Evolutionary conservation across 2,113 vertebrate species (phyloP).

Genomic region (Caranx melampygus): DNA sequence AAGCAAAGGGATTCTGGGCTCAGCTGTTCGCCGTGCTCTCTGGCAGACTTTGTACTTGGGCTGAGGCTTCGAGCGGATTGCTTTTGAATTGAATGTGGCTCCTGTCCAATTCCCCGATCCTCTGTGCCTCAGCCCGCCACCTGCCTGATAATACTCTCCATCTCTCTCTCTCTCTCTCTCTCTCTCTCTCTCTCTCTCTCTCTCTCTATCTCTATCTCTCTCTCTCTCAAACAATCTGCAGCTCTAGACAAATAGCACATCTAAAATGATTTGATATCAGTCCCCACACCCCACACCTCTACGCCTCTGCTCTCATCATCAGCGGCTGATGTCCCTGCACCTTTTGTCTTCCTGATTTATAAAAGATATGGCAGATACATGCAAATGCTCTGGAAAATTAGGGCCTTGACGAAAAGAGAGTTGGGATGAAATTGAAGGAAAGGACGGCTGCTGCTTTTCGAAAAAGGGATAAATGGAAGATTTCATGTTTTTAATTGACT

Average conservation of each 20-base stretch:
- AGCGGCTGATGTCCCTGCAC: background rate
- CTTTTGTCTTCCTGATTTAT: conserved; percentile 13
- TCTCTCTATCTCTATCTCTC: background rate
- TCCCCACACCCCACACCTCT: background rate
- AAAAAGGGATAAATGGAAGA: too few species aligned
- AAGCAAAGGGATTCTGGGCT: conserved; percentile 17
- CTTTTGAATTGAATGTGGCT: conserved; percentile 49
- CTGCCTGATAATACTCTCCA: conserved; percentile 38
- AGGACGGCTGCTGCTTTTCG: too few species aligned
- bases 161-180: background rate
- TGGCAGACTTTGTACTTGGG: conserved; percentile 24
- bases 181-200: background rate
- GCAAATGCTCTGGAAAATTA: too few species aligned
- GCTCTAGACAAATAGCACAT: conserved; percentile 44
- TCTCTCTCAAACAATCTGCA: conserved; percentile 29
- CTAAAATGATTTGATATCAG: conserved; percentile 32
- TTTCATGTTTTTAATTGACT: too few species aligned
- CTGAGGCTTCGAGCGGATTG: conserved; percentile 36
- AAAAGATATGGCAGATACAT: background rate
- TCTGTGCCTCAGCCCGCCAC: conserved; percentile 38
- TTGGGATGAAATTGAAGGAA: background rate
- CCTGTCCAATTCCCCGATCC: conserved; percentile 31
- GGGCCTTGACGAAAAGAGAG: background rate
- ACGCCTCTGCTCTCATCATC: background rate
- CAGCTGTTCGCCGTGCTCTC: conserved; percentile 50